phyloP scores from a whole-genome alignment of 2,113 vertebrate species.

The Lethenteron reissneri region DNA sequence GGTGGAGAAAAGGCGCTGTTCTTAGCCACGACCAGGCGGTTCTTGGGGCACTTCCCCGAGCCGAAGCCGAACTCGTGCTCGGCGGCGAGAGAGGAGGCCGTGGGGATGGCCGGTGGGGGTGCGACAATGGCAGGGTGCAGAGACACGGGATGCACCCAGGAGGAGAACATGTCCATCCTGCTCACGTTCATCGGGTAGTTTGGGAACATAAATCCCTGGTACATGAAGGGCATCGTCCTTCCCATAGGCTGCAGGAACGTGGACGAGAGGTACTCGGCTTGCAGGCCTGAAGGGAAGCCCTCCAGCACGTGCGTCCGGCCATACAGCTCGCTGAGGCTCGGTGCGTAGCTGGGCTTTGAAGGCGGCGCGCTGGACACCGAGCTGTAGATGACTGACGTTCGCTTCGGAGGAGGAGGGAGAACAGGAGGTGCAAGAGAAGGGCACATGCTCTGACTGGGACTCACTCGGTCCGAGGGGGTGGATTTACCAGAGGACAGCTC shows the following conservation, averaged over 20 bases:
- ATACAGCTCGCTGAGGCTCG: not conserved
- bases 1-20: too few species aligned
- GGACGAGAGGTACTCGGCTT: constrained; percentile 3
- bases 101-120: too few species aligned
- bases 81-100: too few species aligned
- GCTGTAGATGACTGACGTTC: constrained; percentile 2
- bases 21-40: too few species aligned
- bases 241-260: too few species aligned
- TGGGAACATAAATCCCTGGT: constrained; percentile 3
- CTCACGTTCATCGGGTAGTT: not conserved
- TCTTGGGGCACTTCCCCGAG: too few species aligned
- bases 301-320: not conserved
- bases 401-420: not conserved
- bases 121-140: too few species aligned
- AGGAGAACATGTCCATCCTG: too few species aligned
- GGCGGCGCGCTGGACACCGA: not conserved
- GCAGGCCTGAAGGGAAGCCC: not conserved
- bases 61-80: too few species aligned
- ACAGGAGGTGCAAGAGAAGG: too few species aligned
- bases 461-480: not conserved
- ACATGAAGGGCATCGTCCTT: not conserved
- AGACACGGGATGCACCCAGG: too few species aligned
- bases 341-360: not conserved
- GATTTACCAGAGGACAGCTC: not conserved
- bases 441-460: not conserved